A percentile compares a stretch with the other conserved stretches of the same genome.
These are phyloP conservation scores for Oscheius onirici DNA, from an alignment of 2,888 invertebrate genomes.

Conservation along the genomic window DNA sequence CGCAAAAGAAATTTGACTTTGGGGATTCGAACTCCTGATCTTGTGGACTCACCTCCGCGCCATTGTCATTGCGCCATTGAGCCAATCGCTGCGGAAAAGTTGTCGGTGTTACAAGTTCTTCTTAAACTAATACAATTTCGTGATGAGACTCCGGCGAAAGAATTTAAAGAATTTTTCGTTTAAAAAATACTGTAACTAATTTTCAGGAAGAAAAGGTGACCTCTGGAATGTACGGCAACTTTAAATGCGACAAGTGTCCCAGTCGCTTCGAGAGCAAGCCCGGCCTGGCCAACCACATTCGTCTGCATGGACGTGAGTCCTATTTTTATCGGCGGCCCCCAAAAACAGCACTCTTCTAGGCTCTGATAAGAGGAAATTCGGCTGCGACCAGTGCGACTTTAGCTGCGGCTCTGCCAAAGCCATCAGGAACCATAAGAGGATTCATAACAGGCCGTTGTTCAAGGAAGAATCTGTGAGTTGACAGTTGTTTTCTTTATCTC, in stretches of 20 bases:
- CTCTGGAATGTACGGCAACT: slow-evolving; percentile 20
- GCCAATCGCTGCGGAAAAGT: too few species aligned
- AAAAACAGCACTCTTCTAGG: slow-evolving; percentile 5
- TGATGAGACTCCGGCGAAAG: too few species aligned
- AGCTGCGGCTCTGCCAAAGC: slow-evolving; percentile 42
- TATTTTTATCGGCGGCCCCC: neutral
- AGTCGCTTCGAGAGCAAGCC: slow-evolving; percentile 38
- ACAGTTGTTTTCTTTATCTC: neutral
- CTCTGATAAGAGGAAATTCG: slow-evolving; percentile 34
- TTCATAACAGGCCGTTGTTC: slow-evolving; percentile 30
- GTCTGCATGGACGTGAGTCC: slow-evolving; percentile 38
- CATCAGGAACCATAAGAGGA: slow-evolving; percentile 33
- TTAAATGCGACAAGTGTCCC: slow-evolving; percentile 41
- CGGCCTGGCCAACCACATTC: slow-evolving; percentile 46
- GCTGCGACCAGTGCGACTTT: slow-evolving; percentile 51
- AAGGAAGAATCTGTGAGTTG: slow-evolving; percentile 25
- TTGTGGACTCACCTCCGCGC: too few species aligned
- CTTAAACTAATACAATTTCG: too few species aligned
- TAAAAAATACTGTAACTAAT: neutral
- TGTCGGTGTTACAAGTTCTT: too few species aligned
- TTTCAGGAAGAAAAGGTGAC: slow-evolving; percentile 23
- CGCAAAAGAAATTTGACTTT: too few species aligned
- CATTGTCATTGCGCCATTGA: too few species aligned
- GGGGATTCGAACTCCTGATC: too few species aligned
- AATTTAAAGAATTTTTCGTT: neutral